These are phyloP conservation scores for Cebidichthys violaceus DNA, from an alignment of 2,113 vertebrate species.

Conservation along the genomic window DNA sequence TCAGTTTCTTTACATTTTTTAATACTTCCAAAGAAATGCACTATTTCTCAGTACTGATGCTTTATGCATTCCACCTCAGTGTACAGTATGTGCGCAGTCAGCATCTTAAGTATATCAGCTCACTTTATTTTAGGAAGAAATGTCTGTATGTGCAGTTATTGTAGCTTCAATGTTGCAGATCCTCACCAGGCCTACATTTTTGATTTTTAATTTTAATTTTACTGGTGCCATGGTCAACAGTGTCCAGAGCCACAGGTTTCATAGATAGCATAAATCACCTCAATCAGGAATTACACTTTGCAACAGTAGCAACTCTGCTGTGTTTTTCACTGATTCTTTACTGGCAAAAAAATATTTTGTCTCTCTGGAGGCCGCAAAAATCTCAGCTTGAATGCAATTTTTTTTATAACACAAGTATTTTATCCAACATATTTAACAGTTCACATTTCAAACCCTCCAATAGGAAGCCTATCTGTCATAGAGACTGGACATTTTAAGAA, in stretches of 20 bases:
- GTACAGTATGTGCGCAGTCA: constrained; percentile 21
- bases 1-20: constrained; percentile 49
- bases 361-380: not conserved
- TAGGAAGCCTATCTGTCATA: not conserved
- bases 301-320: not conserved
- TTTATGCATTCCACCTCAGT: constrained; percentile 36
- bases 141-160: constrained; percentile 15
- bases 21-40: constrained; percentile 57
- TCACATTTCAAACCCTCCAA: not conserved
- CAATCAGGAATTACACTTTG: not conserved
- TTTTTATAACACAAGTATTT: constrained; percentile 10
- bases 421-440: not conserved
- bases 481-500: not conserved
- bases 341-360: not conserved
- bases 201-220: constrained; percentile 1
- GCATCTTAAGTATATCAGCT: constrained; percentile 11
- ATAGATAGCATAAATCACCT: not conserved
- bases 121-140: not conserved
- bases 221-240: constrained; percentile 1
- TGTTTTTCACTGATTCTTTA: constrained; percentile 14
- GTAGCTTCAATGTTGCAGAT: constrained; percentile 23
- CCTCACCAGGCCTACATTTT: not conserved
- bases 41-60: constrained; percentile 51
- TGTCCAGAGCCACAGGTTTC: constrained; percentile 1
- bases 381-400: not conserved